Percentiles rank a stretch among this genome's conserved stretches.
phyloP scores from a whole-genome alignment of 2,888 invertebrate species.

The Nipponacmea schrenckii region DNA sequence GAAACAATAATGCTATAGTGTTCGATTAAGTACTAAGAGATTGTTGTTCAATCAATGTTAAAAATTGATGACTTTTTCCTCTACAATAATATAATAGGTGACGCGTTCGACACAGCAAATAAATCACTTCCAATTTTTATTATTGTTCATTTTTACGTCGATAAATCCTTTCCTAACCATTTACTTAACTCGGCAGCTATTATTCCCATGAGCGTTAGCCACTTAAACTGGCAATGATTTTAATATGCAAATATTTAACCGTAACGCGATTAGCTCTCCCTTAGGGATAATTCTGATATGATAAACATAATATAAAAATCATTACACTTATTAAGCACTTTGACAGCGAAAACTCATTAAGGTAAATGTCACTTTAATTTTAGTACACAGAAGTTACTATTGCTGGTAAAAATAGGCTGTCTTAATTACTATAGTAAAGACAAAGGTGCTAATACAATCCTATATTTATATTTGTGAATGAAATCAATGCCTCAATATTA shows the following conservation, averaged over 20 bases:
- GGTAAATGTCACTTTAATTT: too few relatives aligned
- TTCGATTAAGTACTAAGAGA: conserved; percentile 20
- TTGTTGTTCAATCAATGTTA: conserved; percentile 16
- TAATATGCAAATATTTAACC: conserved; percentile 2
- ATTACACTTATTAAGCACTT: background rate
- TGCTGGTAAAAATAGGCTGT: too few relatives aligned
- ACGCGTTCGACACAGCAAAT: conserved; percentile 18
- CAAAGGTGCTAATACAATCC: too few relatives aligned
- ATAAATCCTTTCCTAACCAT: conserved; percentile 10
- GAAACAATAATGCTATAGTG: background rate
- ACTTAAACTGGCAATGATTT: conserved; percentile 15
- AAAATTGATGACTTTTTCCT: conserved; percentile 21
- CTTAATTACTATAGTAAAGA: too few relatives aligned
- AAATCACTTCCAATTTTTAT: conserved; percentile 19
- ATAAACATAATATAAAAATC: conserved; percentile 1
- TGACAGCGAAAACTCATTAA: too few relatives aligned
- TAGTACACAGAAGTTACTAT: too few relatives aligned
- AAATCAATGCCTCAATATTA: too few relatives aligned
- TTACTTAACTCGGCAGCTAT: conserved; percentile 16
- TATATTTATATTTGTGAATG: too few relatives aligned
- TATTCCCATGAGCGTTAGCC: conserved; percentile 11
- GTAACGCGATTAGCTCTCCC: background rate
- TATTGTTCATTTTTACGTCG: conserved; percentile 15
- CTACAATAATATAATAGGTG: conserved; percentile 17
- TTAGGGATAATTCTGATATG: background rate